Base-by-base conservation (phyloP, 1,140 invertebrate genomes). In the Pararge aegeria region DNA sequence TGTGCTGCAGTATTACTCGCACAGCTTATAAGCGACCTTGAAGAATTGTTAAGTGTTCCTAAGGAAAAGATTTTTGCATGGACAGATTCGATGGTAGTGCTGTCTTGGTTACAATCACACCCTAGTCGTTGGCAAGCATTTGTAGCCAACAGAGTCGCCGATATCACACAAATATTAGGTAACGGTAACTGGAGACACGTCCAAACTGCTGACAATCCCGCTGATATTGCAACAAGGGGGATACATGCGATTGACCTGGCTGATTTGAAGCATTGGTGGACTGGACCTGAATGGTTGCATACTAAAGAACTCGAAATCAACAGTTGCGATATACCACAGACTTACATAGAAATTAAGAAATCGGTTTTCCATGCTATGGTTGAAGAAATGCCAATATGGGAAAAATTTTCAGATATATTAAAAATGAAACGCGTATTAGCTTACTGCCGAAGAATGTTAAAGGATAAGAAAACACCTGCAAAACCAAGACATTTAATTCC, bases 341-440 rank as follows among this genome's bases (percentile, higher is more conserved):
- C 63, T 40, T n/a, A 68, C 18, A 29, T 61, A 42, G 64, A 72
- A 58, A 16, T 46, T 9, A 24, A 12, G 54, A 61, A 64, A 24
- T 59, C 18, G n/a, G 37, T 37, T 19, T 61, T 18, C 55, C 19
- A 59, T 16, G 1, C 19, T 24, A 40, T 10, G 16, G 13, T 37
- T 38, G 57, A 68, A 58, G 54, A 55, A 16, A 38, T 54, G 44
- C 19, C 49, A 10, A 54, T 61, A 44, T 58, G 51, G 34, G 57
- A 68, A 61, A 58, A 51, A 63, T 69, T 64, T 59, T 61, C 64
- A 16, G 55, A 48, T 34, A 27, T 71, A 4, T 48, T 52, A 40
- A 68, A 24, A 50, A 66, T 68, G 57, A 68, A 63, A 37, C 64
- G 69, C 57, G 65, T 68, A 63, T 38, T 69, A 27, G 55, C 58